Conservation (phyloP, 2,797 vertebrate species). For the Glyptemys insculpta region DNA sequence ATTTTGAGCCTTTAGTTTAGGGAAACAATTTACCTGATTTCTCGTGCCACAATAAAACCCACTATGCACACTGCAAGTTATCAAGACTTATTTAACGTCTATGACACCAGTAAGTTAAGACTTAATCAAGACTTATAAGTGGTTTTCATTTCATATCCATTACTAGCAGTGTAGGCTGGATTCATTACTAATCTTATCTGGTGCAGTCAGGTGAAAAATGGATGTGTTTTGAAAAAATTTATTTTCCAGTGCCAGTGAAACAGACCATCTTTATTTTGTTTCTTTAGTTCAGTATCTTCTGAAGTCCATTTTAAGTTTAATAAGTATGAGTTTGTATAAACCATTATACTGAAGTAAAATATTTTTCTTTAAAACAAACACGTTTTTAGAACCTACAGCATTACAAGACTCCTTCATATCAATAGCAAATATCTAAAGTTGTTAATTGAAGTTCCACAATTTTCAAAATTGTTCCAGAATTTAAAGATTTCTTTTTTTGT, state of each 20-base stretch:
- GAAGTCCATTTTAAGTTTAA: not conserved
- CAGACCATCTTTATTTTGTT: not conserved
- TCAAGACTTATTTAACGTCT: not conserved
- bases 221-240: not conserved
- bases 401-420: not conserved
- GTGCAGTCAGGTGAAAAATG: not conserved
- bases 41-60: not conserved
- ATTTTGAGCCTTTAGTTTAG: not conserved
- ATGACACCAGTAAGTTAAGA: too few relatives aligned
- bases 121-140: not conserved
- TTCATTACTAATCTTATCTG: not conserved
- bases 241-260: not conserved
- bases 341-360: not conserved
- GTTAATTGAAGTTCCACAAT: not conserved
- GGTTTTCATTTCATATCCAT: not conserved
- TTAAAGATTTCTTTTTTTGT: not conserved
- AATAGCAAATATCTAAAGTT: not conserved
- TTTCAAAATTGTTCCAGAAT: not conserved
- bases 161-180: not conserved
- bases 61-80: not conserved
- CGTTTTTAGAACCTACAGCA: accelerated
- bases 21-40: not conserved
- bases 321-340: not conserved
- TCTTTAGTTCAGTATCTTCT: not conserved
- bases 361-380: not conserved